These are phyloP conservation scores for Gasterosteus aculeatus DNA, from an alignment of 2,113 vertebrate species.

Conservation along the genomic window DNA sequence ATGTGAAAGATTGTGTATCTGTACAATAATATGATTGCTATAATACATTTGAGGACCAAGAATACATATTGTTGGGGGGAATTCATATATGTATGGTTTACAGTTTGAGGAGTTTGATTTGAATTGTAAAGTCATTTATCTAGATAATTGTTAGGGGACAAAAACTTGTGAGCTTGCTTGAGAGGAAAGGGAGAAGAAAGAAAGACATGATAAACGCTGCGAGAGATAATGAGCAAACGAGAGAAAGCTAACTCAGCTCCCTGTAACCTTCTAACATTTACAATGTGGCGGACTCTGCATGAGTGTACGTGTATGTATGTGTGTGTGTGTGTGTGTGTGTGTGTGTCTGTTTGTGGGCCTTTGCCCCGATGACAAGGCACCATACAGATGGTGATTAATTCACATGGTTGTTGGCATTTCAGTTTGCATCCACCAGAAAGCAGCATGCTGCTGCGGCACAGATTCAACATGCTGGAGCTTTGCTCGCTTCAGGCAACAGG, in stretches of 20 bases:
- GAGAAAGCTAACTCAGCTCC: conserved; percentile 32
- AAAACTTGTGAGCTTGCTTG: not conserved
- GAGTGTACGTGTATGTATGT: conserved; percentile 23
- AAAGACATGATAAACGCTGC: not conserved
- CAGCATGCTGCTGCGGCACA: conserved; percentile 31
- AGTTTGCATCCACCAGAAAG: conserved; percentile 32
- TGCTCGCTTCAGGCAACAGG: conserved; percentile 55
- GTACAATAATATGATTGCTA: too few relatives aligned
- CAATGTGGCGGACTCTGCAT: not conserved
- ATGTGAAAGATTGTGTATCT: not conserved
- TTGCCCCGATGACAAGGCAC: conserved; percentile 25
- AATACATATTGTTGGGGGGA: not conserved
- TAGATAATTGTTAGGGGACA: not conserved
- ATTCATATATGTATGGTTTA: not conserved
- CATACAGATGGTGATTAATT: conserved; percentile 47
- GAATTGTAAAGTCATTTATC: not conserved
- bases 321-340: conserved; percentile 26
- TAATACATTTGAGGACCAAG: not conserved
- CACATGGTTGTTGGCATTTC: conserved; percentile 45
- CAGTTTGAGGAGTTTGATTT: not conserved
- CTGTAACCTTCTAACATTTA: conserved; percentile 35
- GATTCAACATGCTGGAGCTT: conserved; percentile 42
- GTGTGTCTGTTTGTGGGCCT: conserved; percentile 18
- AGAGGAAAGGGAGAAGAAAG: not conserved
- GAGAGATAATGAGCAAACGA: conserved; percentile 25